Evolutionary conservation across 53 echinoderm and acorn worm genomes (phyloP), one percentile per base, ranked within the genome.

Genomic region (Echinometra lucunter): DNA sequence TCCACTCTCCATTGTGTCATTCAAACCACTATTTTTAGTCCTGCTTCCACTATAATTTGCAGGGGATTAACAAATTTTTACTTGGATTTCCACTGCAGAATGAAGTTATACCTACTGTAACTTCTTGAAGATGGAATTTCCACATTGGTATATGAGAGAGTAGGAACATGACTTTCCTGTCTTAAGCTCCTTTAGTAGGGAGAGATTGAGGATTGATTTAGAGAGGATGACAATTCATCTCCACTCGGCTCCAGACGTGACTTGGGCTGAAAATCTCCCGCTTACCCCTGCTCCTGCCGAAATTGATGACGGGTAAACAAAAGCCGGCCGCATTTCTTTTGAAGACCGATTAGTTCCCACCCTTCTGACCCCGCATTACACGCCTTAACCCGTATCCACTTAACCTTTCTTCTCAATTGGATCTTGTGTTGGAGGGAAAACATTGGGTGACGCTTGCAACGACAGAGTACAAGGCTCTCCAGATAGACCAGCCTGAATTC

Each of bases 151-250:
- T n/a, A n/a, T n/a, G n/a, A n/a, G n/a, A n/a, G n/a, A n/a, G n/a
- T 63, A 63, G 63, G 63, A 81, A 81, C 21, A 49, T 28, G n/a
- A n/a, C 11, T 8, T 85, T 28, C 27, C 49, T 30, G 49, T 85
- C 85, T 85, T 85, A 28, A 47, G 49, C 47, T 28, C 49, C 30
- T 85, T 13, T 49, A 45, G 49, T 45, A 0, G 3, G 23, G 85
- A 89, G 38, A 60, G 89, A 89, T 60, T 45, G 89, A 89, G 89
- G 49, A 57, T 38, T 89, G 89, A 89, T 89, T 89, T 60, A 60
- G 6, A 58, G 49, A 23, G 57, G 89, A 58, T 60, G 89, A 58
- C 89, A 37, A 89, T 89, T 60, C 58, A 89, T 89, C 89, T 89
- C 89, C 28, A 57, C 89, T 57, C 23, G 18, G 30, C 89, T 34